Percentiles rank a stretch among this genome's conserved stretches.
These are phyloP conservation scores for Tipula confusa DNA, from an alignment of 2,888 invertebrate genomes.

Conservation along the genomic window DNA sequence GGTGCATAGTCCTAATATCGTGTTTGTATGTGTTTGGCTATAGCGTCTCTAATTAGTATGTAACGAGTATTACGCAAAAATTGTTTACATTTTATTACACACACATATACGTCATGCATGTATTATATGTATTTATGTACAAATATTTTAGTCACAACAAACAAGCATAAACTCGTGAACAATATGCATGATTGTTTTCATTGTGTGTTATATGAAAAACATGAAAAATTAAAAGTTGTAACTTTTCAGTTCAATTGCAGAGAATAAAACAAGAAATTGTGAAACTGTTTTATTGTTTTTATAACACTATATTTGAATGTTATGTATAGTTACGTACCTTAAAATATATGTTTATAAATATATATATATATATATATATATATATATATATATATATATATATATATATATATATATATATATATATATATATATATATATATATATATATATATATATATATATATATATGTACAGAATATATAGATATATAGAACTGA, in stretches of 20 bases:
- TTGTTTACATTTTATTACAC: not conserved
- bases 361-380: not conserved
- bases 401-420: not conserved
- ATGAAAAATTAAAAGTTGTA: not conserved
- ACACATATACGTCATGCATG: not conserved
- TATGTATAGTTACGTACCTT: not conserved
- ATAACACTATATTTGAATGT: not conserved
- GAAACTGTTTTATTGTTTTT: not conserved
- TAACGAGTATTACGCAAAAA: not conserved
- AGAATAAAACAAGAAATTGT: not conserved
- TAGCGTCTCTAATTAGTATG: not conserved
- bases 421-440: not conserved
- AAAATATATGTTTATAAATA: not conserved
- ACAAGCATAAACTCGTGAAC: slow-evolving; percentile 8
- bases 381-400: not conserved
- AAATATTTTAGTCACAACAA: not conserved
- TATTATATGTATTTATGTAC: not conserved
- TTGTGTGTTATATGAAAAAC: not conserved
- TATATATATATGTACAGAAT: not conserved
- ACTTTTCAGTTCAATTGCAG: not conserved
- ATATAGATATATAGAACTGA: too few relatives aligned
- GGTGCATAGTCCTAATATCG: not conserved
- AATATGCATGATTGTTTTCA: not conserved
- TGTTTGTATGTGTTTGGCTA: too few relatives aligned
- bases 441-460: not conserved